Evolutionary conservation across 2,888 invertebrate genomes (phyloP), one percentile per base, ranked within the genome.

Genomic region (Metacarcinus magister): DNA sequence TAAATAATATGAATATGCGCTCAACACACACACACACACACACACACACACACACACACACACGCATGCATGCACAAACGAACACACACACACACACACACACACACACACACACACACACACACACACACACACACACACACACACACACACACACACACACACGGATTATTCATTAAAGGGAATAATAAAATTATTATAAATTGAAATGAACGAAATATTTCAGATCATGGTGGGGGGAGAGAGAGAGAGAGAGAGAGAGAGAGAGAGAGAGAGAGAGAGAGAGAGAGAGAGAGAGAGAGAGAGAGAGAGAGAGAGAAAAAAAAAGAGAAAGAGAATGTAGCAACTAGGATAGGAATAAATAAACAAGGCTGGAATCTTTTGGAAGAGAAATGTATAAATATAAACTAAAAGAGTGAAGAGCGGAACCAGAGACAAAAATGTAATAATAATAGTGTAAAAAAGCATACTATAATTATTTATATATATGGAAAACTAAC

Each of bases 31-130:
- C 82, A 32, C 82, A 32, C 82, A 32, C 82, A 75, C 75, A 75
- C 75, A 75, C 75, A 75, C 75, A 75, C 75, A 28, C 75, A 75
- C 75, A 75, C 75, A 28, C 75, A 75, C 75, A 75, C 75, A 75
- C 75, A 75, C 75, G 28, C 75, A 75, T 28, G 28, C 75, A 75
- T 28, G 28, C 28, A 75, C 60, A 60, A 7, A 60, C 60, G 16
- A 7, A 60, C 60, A 60, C 60, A 67, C 67, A 67, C 67, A 67
- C 67, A 67, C 67, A n/a, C n/a, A 67, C 67, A 67, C 67, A n/a
- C 67, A 67, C n/a, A 67, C n/a, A n/a, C 67, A 67, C 67, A n/a
- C 67, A 67, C n/a, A n/a, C 67, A n/a, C 67, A 23, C n/a, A 67
- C 67, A 67, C 67, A n/a, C 67, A n/a, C 67, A n/a, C 67, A n/a